Conservation (phyloP, 2,113 vertebrate genomes). For the Numida meleagris region DNA sequence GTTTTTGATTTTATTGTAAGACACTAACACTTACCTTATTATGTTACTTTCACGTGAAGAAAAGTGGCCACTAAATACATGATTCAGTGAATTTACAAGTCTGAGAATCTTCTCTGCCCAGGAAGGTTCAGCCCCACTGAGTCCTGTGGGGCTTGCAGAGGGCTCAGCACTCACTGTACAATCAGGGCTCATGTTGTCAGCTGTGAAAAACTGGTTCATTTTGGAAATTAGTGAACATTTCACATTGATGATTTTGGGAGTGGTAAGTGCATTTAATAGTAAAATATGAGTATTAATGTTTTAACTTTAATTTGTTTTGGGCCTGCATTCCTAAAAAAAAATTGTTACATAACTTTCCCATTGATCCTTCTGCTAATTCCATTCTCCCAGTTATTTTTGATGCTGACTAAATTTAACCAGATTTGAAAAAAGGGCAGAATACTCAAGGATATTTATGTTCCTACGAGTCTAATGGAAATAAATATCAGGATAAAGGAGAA, state of each 20-base stretch:
- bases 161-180: rapidly evolving
- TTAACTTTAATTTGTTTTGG: background rate
- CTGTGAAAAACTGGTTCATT: background rate
- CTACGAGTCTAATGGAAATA: background rate
- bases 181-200: background rate
- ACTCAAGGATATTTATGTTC: background rate
- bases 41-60: no score
- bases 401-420: background rate
- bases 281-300: background rate
- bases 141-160: background rate
- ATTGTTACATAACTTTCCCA: background rate
- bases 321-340: background rate
- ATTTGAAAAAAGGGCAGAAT: background rate
- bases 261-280: background rate
- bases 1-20: no score
- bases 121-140: background rate
- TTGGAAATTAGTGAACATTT: background rate
- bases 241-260: background rate
- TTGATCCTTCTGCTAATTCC: background rate
- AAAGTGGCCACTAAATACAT: no score
- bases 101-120: background rate
- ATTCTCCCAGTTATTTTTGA: background rate
- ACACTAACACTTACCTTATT: no score
- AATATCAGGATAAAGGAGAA: slow-evolving; percentile 21
- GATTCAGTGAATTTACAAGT: no score